Base-by-base conservation (phyloP, 2,888 invertebrate species). In the Mesodorylaimus sp. region DNA sequence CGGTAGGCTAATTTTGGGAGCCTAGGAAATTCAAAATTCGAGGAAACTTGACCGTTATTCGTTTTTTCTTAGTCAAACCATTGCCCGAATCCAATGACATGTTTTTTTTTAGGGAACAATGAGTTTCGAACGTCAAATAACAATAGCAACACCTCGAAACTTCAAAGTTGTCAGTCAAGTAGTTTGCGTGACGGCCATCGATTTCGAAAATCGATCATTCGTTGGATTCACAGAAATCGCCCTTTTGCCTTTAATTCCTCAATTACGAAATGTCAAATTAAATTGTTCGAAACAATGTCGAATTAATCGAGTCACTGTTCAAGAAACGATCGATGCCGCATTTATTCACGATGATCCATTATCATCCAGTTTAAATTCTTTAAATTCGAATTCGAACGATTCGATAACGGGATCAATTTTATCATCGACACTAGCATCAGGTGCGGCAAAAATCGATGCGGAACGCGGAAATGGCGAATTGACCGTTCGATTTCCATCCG, bases 221-320 rank as follows among this genome's bases (percentile, higher is more conserved):
- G 41, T 41, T 26, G 59, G 63, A 5, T 56, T 48, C 37, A 60
- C 63, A 1, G 60, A 62, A 43, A 48, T 63, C 7, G 52, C 56
- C 1, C 38, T 62, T 5, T 45, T 60, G 10, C 57, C 60, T 5
- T 44, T 55, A 26, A 53, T 54, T 2, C 28, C 55, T 26, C 51
- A 50, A 27, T 39, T 59, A 19, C 49, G 36, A 3, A 25, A 29
- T 16, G 32, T 63, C n/a, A 24, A 50, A 38, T 50, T 62, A 1
- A 56, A 61, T 52, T 36, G 60, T 19, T 60, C 61, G 19, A 45
- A 24, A 19, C 43, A 48, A 27, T 26, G 39, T n/a, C n/a, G 24
- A 16, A 48, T 48, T 45, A 43, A 50, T 25, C 45, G 57, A 52
- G 26, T 23, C 48, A 45, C 25, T 25, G 43, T 25, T 24, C 32